Conservation (phyloP, 2,113 vertebrate species). For the Anoura caudifer region DNA sequence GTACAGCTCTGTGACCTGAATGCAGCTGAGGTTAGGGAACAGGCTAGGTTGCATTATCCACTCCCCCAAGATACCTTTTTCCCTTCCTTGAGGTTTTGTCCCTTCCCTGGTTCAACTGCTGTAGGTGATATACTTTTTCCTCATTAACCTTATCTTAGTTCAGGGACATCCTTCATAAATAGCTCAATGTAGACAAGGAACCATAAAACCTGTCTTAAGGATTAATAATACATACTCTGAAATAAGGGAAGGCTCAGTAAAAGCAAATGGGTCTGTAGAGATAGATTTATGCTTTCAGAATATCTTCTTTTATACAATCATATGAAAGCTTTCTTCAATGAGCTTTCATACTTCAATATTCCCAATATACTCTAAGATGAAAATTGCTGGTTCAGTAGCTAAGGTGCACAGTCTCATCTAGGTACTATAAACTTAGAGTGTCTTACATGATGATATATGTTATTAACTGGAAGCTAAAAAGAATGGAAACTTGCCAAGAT, state of each 20-base stretch:
- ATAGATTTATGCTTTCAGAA: neutral
- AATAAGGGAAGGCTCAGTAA: neutral
- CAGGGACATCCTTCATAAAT: neutral
- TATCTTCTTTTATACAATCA: neutral
- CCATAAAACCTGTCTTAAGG: neutral
- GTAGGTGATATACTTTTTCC: neutral
- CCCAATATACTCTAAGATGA: neutral
- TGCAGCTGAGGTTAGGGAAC: neutral
- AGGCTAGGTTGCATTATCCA: neutral
- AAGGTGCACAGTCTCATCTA: neutral
- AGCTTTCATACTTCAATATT: neutral
- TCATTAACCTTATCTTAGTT: conserved; percentile 19
- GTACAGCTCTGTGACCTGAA: neutral
- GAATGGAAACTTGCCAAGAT: neutral
- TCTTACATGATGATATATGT: neutral
- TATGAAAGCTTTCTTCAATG: neutral
- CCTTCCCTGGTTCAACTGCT: neutral
- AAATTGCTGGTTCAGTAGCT: neutral
- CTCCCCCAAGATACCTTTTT: neutral
- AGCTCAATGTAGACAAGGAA: neutral
- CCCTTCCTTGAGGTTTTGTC: neutral
- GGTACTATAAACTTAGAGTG: neutral
- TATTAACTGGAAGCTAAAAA: neutral
- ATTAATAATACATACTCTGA: neutral
- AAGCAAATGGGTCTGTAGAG: neutral